phyloP scores from a whole-genome alignment of 2,888 invertebrate species.

The Trileptium ribeirensis region DNA sequence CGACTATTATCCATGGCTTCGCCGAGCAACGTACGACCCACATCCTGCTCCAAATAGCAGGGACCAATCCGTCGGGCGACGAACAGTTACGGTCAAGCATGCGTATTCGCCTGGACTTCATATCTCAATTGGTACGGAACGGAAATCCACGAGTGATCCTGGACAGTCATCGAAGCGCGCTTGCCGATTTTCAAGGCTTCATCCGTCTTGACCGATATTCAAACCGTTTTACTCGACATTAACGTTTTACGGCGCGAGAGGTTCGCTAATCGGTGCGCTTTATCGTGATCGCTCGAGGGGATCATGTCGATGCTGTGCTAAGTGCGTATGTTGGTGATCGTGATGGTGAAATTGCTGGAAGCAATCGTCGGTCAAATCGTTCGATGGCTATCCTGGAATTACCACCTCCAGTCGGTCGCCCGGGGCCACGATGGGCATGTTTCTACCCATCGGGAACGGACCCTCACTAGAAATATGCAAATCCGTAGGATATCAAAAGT shows the following conservation, averaged over 20 bases:
- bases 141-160: neutral
- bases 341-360: conserved; percentile 27
- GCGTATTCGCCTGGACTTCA: neutral
- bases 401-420: conserved; percentile 34
- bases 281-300: conserved; percentile 21
- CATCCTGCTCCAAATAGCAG: neutral
- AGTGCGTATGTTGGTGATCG: conserved; percentile 17
- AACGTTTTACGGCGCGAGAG: conserved; percentile 38
- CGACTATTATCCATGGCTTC: conserved; percentile 16
- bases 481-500: conserved; percentile 33
- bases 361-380: conserved; percentile 4
- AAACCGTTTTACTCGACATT: conserved; percentile 44
- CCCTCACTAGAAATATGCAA: conserved; percentile 37
- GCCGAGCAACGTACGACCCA: neutral
- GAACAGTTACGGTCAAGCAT: neutral
- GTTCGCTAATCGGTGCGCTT: conserved; percentile 40
- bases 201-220: conserved; percentile 43
- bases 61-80: neutral
- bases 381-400: neutral
- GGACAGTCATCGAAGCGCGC: neutral
- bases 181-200: conserved; percentile 37
- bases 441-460: conserved; percentile 43
- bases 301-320: conserved; percentile 39
- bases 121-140: neutral
- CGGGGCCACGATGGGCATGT: conserved; percentile 39